Evolutionary conservation across 2,797 vertebrate species (phyloP).

Genomic region (Otus scops): DNA sequence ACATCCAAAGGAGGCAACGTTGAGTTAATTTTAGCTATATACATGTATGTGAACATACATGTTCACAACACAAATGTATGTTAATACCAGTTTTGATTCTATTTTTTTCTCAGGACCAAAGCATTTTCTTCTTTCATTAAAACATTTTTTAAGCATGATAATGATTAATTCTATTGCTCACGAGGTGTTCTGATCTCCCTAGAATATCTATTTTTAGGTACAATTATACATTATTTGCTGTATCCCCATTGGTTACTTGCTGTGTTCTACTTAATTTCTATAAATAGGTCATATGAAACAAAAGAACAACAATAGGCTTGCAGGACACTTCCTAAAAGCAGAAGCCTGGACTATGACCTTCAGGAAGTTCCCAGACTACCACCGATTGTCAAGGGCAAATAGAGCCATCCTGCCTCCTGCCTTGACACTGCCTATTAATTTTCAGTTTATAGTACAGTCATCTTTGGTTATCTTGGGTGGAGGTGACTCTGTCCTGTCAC

Average conservation of each 20-base stretch:
- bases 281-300: conserved; percentile 35
- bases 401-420: conserved; percentile 6
- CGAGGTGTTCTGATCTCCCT: neutral
- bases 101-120: neutral
- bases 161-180: neutral
- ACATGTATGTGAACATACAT: neutral
- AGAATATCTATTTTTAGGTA: neutral
- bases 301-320: conserved; percentile 13
- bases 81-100: neutral
- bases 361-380: conserved; percentile 45
- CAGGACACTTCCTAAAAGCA: neutral
- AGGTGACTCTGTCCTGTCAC: neutral
- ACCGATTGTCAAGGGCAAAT: neutral
- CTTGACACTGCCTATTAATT: neutral
- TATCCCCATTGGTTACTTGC: neutral
- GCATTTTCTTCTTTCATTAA: neutral
- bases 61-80: neutral
- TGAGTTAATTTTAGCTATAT: conserved; percentile 1
- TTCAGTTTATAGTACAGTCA: neutral
- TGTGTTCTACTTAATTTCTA: conserved; percentile 14
- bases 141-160: neutral
- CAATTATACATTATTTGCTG: neutral
- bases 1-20: neutral
- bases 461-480: neutral
- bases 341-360: neutral